Base-by-base conservation (phyloP, 2,888 invertebrate species). In the Rhogogaster chlorosoma region DNA sequence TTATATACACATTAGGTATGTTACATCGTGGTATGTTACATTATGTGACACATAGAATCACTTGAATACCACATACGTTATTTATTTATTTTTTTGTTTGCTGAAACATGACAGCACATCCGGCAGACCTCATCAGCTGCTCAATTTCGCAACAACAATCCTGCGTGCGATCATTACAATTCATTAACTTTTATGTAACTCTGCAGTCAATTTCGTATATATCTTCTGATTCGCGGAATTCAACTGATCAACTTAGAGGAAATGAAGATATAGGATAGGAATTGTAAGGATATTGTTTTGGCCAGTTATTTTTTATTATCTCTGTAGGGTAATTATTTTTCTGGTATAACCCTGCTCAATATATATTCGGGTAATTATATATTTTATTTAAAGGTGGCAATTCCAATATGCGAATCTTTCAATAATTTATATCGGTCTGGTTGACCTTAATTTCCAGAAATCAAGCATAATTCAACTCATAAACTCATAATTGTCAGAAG, bases 31-130 rank as follows among this genome's bases (percentile, higher is more conserved):
- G 9, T 26, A 73, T 12, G 42, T 73, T 26, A 38, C 42, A 73
- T 22, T 73, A 38, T 73, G 26, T 22, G 26, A 73, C 26, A 45
- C 22, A 12, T 38, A 26, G 10, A 73, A 73, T 42, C 45, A 38
- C 42, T 73, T 10, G 73, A 45, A 73, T 73, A 22, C 42, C 15
- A 22, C 1, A 32, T 67, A 22, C 32, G 4, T 64, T 64, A 7
- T 18, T 26, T 32, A n/a, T n/a, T n/a, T n/a, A n/a, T n/a, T 12
- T 7, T 32, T 32, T n/a, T n/a, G 26, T n/a, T 26, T 15, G 3
- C 70, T 73, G 73, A 42, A 38, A 42, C 73, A 32, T 42, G 53
- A 53, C 77, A 77, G 77, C 77, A 29, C 77, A 77, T 77, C 77
- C 77, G 77, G 29, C 53, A 53, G 32, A 77, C 38, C 29, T 77